Conservation (phyloP, 2,888 invertebrate species). For the Hypomecis punctinalis region DNA sequence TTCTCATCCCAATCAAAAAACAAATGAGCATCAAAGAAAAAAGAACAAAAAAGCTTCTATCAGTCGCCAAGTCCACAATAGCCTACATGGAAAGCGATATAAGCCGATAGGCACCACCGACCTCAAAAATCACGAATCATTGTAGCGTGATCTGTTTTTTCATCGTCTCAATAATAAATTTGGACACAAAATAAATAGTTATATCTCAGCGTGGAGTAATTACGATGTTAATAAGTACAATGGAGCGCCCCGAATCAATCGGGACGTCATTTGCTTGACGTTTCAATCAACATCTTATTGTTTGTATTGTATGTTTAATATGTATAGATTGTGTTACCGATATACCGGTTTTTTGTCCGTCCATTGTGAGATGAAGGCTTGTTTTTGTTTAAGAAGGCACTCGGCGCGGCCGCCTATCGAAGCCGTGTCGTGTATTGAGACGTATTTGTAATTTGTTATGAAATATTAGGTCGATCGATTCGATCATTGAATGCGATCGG, state of each 20-base stretch:
- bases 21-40: slow-evolving; percentile 51
- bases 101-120: slow-evolving; percentile 57
- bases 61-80: slow-evolving; percentile 37
- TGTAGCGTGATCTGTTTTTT: slow-evolving; percentile 71
- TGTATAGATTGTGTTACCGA: slow-evolving; percentile 83
- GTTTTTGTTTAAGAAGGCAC: slow-evolving; percentile 63
- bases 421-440: slow-evolving; percentile 64
- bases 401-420: slow-evolving; percentile 55
- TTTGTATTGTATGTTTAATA: slow-evolving; percentile 83
- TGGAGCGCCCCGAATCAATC: slow-evolving; percentile 76
- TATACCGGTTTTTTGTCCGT: slow-evolving; percentile 75
- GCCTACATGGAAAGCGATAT: slow-evolving; percentile 70
- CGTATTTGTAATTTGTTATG: slow-evolving; percentile 72
- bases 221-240: slow-evolving; percentile 81
- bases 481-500: slow-evolving; percentile 42
- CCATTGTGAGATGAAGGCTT: slow-evolving; percentile 67
- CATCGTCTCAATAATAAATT: slow-evolving; percentile 75
- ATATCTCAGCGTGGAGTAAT: slow-evolving; percentile 80
- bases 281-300: slow-evolving; percentile 83
- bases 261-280: slow-evolving; percentile 79
- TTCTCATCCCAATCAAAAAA: slow-evolving; percentile 33
- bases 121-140: slow-evolving; percentile 73
- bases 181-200: slow-evolving; percentile 81
- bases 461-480: slow-evolving; percentile 64
- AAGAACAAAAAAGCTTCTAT: slow-evolving; percentile 54